Evolutionary conservation across 2,888 invertebrate species (phyloP).

Genomic region (Osmoderma eremita): DNA sequence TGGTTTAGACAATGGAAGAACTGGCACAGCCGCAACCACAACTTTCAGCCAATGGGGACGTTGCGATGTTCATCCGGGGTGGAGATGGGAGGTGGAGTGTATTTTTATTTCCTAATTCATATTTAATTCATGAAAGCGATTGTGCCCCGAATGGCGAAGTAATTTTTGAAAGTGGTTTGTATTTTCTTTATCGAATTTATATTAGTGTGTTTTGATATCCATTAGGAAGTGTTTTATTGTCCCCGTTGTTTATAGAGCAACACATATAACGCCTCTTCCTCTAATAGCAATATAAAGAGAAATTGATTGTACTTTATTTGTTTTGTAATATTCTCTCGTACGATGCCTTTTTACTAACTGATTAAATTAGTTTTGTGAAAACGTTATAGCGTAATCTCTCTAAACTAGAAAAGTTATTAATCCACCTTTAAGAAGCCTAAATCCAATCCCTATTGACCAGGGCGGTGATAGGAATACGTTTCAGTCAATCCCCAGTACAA

Average conservation of each 20-base stretch:
- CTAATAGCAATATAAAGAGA: not conserved
- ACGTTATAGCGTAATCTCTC: no score
- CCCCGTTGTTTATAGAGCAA: conserved; percentile 7
- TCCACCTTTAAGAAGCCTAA: no score
- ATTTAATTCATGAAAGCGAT: conserved; percentile 38
- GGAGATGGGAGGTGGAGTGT: not conserved
- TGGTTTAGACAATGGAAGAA: conserved; percentile 37
- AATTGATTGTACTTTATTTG: no score
- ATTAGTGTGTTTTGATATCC: conserved; percentile 32
- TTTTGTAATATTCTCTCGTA: no score
- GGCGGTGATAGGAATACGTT: no score
- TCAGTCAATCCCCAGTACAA: no score
- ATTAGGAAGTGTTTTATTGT: conserved; percentile 28
- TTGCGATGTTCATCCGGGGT: conserved; percentile 3
- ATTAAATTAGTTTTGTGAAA: no score
- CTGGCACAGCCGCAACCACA: conserved; percentile 1
- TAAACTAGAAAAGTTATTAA: no score
- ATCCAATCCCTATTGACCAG: no score
- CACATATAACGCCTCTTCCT: not conserved
- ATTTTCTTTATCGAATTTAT: conserved; percentile 37
- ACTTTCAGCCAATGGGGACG: conserved; percentile 3
- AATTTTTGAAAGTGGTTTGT: conserved; percentile 37
- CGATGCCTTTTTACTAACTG: no score
- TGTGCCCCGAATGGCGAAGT: conserved; percentile 33
- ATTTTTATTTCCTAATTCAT: conserved; percentile 38